Conservation (phyloP, 2,888 invertebrate species). For the Psylliodes chrysocephalus region DNA sequence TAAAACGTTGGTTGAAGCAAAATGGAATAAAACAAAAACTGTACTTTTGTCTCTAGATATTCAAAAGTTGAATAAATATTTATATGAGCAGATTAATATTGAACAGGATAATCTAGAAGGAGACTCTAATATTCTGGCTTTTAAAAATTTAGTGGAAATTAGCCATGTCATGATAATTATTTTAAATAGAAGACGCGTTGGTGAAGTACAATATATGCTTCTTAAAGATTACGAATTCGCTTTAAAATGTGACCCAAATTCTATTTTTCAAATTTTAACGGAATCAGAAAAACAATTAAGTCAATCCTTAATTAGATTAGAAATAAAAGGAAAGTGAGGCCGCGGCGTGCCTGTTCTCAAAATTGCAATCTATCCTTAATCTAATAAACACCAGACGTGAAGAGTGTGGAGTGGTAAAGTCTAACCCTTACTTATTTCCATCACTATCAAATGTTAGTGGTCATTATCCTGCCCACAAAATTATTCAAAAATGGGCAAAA, state of each 20-base stretch:
- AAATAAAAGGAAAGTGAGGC: conserved; percentile 20
- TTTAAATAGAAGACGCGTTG: conserved; percentile 22
- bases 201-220: conserved; percentile 19
- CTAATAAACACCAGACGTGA: neutral
- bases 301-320: conserved; percentile 15
- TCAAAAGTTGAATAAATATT: conserved; percentile 6
- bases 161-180: conserved; percentile 4
- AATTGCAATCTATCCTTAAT: neutral
- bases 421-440: conserved; percentile 17
- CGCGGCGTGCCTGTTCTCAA: conserved; percentile 22
- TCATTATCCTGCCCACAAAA: neutral
- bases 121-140: neutral
- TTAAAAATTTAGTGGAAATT: conserved; percentile 4
- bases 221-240: conserved; percentile 3
- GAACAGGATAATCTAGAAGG: neutral
- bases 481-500: conserved; percentile 6
- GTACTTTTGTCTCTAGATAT: conserved; percentile 18
- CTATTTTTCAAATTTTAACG: conserved; percentile 7
- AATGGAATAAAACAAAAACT: conserved; percentile 23
- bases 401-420: too few relatives aligned
- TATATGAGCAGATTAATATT: neutral
- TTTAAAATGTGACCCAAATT: neutral
- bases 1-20: conserved; percentile 13
- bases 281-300: conserved; percentile 9
- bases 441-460: neutral